Conservation (phyloP, 2,113 vertebrate genomes). For the human (Homo sapiens) region GRCh38 chr7:47579001-47579500, state of each 20-base stretch:
- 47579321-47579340: rapidly evolving
- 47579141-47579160: not conserved
- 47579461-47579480: not conserved
- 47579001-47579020: not conserved
- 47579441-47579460: rapidly evolving
- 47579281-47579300: not conserved
- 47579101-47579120: not conserved
- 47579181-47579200: not conserved
- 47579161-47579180: not conserved
- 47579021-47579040: not conserved
- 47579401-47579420: not conserved
- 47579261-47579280: not conserved
- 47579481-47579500: not conserved
- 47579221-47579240: rapidly evolving
- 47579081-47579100: not conserved
- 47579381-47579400: not conserved
- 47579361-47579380: not conserved
- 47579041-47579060: rapidly evolving
- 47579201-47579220: not conserved
- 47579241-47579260: not conserved
- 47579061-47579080: not conserved
- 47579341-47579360: not conserved
- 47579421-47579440: not conserved
- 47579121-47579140: not conserved
- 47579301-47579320: not conserved